Conservation (phyloP, 2,888 invertebrate genomes). For the Drosophila infuscata region DNA sequence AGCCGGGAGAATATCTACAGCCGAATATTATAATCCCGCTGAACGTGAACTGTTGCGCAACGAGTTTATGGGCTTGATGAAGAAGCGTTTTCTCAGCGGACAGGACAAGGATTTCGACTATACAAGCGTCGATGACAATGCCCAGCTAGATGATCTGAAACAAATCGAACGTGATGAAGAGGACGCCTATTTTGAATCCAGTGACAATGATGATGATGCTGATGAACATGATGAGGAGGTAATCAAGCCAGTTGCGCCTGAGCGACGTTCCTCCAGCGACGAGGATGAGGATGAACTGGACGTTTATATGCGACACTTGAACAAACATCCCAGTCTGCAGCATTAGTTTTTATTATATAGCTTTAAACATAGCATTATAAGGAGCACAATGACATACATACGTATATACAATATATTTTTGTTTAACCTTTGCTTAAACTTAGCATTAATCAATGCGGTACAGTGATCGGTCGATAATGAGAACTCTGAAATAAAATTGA, state of each 20-base stretch:
- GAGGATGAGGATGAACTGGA: slow-evolving; percentile 91
- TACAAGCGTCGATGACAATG: slow-evolving; percentile 91
- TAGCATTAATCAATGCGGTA: slow-evolving; percentile 8
- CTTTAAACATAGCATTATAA: slow-evolving; percentile 50
- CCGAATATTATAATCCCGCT: slow-evolving; percentile 79
- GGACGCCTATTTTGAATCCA: slow-evolving; percentile 95
- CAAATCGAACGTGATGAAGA: slow-evolving; percentile 92
- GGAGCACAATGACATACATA: slow-evolving; percentile 33
- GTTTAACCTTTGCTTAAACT: background rate
- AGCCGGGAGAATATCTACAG: slow-evolving; percentile 39
- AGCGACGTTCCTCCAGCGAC: slow-evolving; percentile 6
- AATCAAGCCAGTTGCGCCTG: slow-evolving; percentile 37
- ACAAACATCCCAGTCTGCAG: slow-evolving; percentile 80
- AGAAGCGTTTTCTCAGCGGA: slow-evolving; percentile 93
- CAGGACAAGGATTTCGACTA: slow-evolving; percentile 94
- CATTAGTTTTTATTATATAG: slow-evolving; percentile 44
- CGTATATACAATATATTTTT: background rate
- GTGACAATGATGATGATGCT: slow-evolving; percentile 87
- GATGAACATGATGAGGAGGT: background rate
- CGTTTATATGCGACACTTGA: slow-evolving; percentile 88
- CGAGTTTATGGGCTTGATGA: slow-evolving; percentile 95
- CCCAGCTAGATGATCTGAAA: slow-evolving; percentile 91
- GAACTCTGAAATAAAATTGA: background rate
- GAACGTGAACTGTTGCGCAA: slow-evolving; percentile 89
- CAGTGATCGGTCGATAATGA: slow-evolving; percentile 7